Evolutionary conservation across 1,140 invertebrate genomes (phyloP), one percentile per base, ranked within the genome.

Genomic region (Hycleus cichorii): DNA sequence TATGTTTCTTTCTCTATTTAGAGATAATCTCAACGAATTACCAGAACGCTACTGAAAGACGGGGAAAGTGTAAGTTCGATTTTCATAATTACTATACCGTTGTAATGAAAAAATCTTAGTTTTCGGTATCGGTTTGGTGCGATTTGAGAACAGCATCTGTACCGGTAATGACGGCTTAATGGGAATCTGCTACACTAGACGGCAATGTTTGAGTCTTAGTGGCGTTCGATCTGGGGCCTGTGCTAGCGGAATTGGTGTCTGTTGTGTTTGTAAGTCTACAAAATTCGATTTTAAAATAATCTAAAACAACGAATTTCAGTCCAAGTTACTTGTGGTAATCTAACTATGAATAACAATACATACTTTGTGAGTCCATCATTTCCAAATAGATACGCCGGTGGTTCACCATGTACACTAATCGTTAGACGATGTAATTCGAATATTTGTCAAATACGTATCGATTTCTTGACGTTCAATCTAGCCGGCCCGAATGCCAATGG

Each of bases 361-460:
- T 91, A 92, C 69, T 93, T 92, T 70, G 81, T 84, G 2, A 92
- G 85, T 72, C 81, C 81, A 0, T 82, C 80, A 2, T 90, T 86
- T 75, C 87, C 87, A 1, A 78, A 76, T 2, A 78, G 83, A 0
- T 87, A 83, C 66, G 74, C 76, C 1, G 86, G 83, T 1, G 84
- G 84, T 6, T 79, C 82, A 38, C 72, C 83, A 1, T 93, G 90
- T 65, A 78, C 79, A 1, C 81, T 90, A 58, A 83, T 82, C 6
- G 79, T 92, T 0, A 78, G 82, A 57, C 81, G 83, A 42, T 84
- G 83, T 64, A 85, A 84, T 69, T 73, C 75, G 0, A 79, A 82
- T 24, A 83, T 91, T 59, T 91, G 89, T 65, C 89, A 92, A 75
- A 73, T 91, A 1, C 79, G 88, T 18, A 77, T 93, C 39, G 88